Evolutionary conservation across 2,888 invertebrate species (phyloP), one percentile per base, ranked within the genome.

Genomic region (Ommatoiulus sabulosus): DNA sequence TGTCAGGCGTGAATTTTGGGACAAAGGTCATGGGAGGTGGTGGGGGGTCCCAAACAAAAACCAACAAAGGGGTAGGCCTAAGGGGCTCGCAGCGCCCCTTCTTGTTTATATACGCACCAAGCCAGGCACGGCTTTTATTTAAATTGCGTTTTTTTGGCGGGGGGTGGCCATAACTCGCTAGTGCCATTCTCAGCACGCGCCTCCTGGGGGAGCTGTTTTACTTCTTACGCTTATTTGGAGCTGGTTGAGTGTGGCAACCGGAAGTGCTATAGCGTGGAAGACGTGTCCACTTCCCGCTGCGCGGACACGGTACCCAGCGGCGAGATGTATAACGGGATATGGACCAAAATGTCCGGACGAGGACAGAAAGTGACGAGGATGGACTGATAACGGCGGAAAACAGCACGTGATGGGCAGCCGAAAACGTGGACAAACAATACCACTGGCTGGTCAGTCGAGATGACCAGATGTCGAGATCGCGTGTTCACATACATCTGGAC

Each of bases 21-120:
- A 63, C n/a, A 63, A 63, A 63, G 63, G 63, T 63, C 63, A 63
- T 63, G n/a, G 63, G 52, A 17, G 52, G 52, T 8, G 8, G 52
- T 15, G 52, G 63, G n/a, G 63, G 63, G 63, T 63, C 63, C 0
- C n/a, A 20, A 17, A 20, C 63, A n/a, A 63, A 63, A 63, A 63
- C 63, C 63, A 63, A 63, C 63, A 63, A 17, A 20, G 63, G 57
- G n/a, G 63, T 63, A 63, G 6, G n/a, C 63, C 63, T 63, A 17
- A 63, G 63, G 52, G 63, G 63, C 63, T 63, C 63, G 52, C n/a
- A 6, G 6, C 5, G 63, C 0, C 20, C 63, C n/a, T 17, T 63
- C 63, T 63, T 63, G 63, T 63, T 63, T 12, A 63, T 63, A n/a
- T 63, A 63, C 63, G n/a, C 63, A 63, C 17, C n/a, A n/a, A n/a